Conservation (phyloP, 2,888 invertebrate species). For the Galeruca laticollis region DNA sequence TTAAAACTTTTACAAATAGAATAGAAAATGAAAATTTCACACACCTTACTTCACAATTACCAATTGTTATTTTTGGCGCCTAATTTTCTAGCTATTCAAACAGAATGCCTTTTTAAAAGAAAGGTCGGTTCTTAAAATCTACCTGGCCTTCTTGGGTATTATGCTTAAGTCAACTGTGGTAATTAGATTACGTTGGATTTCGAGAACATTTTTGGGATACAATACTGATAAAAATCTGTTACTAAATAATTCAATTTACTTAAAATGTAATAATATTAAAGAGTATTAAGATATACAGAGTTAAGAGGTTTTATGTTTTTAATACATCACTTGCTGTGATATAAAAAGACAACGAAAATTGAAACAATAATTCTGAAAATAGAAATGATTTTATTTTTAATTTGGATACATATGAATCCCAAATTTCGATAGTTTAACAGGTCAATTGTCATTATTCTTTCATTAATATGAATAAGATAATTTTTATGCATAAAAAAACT, state of each 20-base stretch:
- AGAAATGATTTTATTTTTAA: no score
- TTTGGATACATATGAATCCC: no score
- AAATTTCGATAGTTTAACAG: no score
- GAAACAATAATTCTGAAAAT: no score
- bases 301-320: no score
- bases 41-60: background rate
- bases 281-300: background rate
- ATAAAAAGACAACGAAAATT: no score
- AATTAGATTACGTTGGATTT: constrained; percentile 9
- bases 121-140: background rate
- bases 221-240: background rate
- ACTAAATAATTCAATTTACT: background rate
- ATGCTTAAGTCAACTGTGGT: constrained; percentile 11
- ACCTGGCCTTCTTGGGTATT: constrained; percentile 6
- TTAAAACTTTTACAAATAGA: no score
- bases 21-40: no score
- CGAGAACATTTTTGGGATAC: background rate
- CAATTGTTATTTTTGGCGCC: background rate
- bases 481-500: no score
- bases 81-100: background rate
- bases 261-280: background rate
- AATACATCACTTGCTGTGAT: no score
- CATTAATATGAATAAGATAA: no score
- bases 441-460: no score
- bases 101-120: background rate